Base-by-base conservation (phyloP, 2,797 vertebrate genomes). In the Schizopygopsis malacanthus region DNA sequence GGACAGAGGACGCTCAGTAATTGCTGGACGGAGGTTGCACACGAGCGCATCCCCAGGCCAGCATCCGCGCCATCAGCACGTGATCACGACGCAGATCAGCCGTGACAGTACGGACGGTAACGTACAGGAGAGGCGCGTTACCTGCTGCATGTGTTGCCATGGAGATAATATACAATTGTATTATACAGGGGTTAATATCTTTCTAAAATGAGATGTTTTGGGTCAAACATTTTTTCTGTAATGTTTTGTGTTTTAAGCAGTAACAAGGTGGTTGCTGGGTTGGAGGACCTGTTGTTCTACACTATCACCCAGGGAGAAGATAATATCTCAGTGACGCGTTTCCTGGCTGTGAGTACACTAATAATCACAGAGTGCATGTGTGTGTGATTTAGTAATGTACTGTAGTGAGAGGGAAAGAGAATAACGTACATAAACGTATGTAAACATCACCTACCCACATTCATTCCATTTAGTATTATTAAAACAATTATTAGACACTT, bases 241-340 rank as follows among this genome's bases (percentile, higher is more conserved):
- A 41, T 81, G 25, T 37, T 5, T 37, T 88, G 25, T 87, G 59
- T 61, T 76, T 88, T 65, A 18, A 37, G 50, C 89, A 95, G 94
- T 86, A 93, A 89, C 25, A 88, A 88, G 76, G 82, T 94, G 88
- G 93, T 95, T 88, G 92, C 94, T 79, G 94, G 93, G n/a, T 94
- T 97, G 85, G 96, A 96, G 79, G 96, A 97, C 81, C 91, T 97
- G 76, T 95, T 98, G 85, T 98, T 98, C 94, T 97, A 97, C 94
- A 96, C 97, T 77, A 95, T 98, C 90, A 96, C 96, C 1, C 96
- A 97, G 82, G 97, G 97, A 91, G 94, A 97, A 88, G 96, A 97
- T 65, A 93, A 87, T 59, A 96, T 97, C 86, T 95, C 96, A 50
- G 90, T 97, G 85, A 93, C 95, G 70, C 96, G 96, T 87, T 98